Percentiles rank a stretch among this genome's conserved stretches.
Conservation (phyloP, 2,888 invertebrate species). For the Drosophila helvetica region DNA sequence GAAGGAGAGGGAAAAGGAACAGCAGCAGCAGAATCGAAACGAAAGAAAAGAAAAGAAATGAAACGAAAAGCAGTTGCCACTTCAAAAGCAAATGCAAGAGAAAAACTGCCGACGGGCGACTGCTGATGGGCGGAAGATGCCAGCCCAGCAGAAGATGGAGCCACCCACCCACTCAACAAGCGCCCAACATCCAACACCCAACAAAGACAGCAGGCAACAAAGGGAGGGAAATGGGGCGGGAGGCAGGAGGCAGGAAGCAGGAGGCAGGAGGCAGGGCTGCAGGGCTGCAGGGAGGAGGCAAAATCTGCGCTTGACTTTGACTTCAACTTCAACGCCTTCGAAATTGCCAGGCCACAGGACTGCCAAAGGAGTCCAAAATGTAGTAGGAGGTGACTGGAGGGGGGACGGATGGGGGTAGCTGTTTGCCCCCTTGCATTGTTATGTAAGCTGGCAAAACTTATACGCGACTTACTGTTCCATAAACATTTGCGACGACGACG, state of each 20-base stretch:
- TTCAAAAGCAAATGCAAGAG: slow-evolving; percentile 39
- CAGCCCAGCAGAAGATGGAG: slow-evolving; percentile 1
- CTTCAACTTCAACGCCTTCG: slow-evolving; percentile 66
- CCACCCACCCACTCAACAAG: background rate
- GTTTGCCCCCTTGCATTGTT: slow-evolving; percentile 28
- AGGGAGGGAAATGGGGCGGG: background rate
- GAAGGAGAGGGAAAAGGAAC: background rate
- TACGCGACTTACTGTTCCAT: slow-evolving; percentile 58
- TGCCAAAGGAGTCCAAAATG: background rate
- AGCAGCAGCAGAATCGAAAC: background rate
- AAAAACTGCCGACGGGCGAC: slow-evolving; percentile 23
- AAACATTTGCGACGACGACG: slow-evolving; percentile 57
- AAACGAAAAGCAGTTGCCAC: slow-evolving; percentile 36
- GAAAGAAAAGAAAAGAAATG: slow-evolving; percentile 9
- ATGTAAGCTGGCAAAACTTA: slow-evolving; percentile 37
- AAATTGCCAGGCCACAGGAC: slow-evolving; percentile 49
- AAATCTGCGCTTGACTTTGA: slow-evolving; percentile 63
- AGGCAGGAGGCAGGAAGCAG: background rate
- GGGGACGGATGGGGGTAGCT: background rate
- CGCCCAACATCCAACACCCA: background rate
- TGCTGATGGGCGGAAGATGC: background rate
- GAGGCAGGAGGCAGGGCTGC: too few relatives aligned
- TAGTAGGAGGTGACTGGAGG: background rate
- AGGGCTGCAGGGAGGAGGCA: too few relatives aligned
- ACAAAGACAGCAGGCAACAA: slow-evolving; percentile 2